A percentile compares a stretch with the other conserved stretches of the same genome.
Evolutionary conservation across 2,888 invertebrate species (phyloP).

Genomic region (Tetropium fuscum): DNA sequence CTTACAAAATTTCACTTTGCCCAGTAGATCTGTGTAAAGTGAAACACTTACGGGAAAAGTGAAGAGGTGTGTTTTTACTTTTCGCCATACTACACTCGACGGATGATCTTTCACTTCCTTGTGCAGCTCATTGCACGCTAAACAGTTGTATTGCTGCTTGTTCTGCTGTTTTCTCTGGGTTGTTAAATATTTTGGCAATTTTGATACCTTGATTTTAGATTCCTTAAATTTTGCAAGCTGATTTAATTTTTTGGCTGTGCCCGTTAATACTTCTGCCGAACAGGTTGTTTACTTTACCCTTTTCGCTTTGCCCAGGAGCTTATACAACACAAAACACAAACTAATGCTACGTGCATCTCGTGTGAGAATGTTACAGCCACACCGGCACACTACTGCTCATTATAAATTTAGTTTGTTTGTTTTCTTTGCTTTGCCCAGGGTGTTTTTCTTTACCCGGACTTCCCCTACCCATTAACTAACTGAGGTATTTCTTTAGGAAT

Average conservation of each 20-base stretch:
- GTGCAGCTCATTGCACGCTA: not conserved
- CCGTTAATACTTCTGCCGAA: not conserved
- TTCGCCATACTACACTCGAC: not conserved
- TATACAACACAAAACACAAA: too few species aligned
- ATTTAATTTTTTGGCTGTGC: not conserved
- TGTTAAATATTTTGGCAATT: not conserved
- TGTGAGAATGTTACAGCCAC: not conserved
- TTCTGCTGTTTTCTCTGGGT: not conserved
- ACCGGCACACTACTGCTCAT: not conserved
- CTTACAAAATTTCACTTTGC: not conserved
- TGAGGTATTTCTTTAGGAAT: too few species aligned
- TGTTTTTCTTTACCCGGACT: not conserved
- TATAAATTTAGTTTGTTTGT: not conserved
- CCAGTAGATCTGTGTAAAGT: not conserved
- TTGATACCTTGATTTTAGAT: not conserved
- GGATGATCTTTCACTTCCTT: not conserved
- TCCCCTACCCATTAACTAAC: too few species aligned
- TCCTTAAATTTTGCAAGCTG: not conserved
- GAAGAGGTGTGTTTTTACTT: constrained; percentile 2
- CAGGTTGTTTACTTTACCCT: constrained; percentile 23
- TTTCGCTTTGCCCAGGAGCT: constrained; percentile 48
- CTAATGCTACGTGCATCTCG: too few species aligned
- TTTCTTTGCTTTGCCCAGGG: not conserved
- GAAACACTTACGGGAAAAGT: not conserved
- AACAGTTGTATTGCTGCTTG: not conserved